A percentile compares a stretch with the other conserved stretches of the same genome.
Evolutionary conservation across 2,797 vertebrate species (phyloP).

Genomic region (Acanthurus lineatus): DNA sequence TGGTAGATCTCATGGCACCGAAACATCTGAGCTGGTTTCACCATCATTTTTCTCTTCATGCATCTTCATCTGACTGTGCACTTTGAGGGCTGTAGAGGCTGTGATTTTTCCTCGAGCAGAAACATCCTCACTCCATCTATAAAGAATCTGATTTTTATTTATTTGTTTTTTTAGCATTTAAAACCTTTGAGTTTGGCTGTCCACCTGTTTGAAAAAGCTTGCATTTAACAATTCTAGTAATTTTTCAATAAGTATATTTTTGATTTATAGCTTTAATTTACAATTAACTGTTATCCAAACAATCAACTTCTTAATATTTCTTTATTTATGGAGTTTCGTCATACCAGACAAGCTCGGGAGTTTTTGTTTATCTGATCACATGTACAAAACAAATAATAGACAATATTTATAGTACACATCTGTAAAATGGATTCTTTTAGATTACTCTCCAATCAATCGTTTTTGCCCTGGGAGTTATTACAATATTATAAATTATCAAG

Average conservation of each 20-base stretch:
- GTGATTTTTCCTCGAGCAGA: not conserved
- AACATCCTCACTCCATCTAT: not conserved
- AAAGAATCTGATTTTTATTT: not conserved
- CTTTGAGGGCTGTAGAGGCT: not conserved
- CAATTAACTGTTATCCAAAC: not conserved
- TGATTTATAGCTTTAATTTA: not conserved
- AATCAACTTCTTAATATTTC: not conserved
- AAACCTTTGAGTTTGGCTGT: too few relatives aligned
- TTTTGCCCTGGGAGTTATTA: too few relatives aligned
- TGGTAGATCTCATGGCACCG: not conserved
- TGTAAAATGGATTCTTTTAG: too few relatives aligned
- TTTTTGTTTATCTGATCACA: conserved; percentile 2
- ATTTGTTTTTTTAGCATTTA: not conserved
- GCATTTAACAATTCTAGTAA: not conserved
- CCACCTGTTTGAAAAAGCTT: not conserved
- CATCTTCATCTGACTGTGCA: not conserved
- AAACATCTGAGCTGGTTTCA: conserved; percentile 7
- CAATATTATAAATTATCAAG: too few relatives aligned
- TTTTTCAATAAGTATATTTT: not conserved
- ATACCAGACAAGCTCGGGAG: not conserved
- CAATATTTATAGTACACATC: too few relatives aligned
- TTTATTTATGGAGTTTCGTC: not conserved
- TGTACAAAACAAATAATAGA: not conserved
- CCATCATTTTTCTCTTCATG: not conserved
- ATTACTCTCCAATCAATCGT: too few relatives aligned